These are phyloP conservation scores for Atta colombica DNA, from an alignment of 1,140 invertebrate species.

Conservation along the genomic window DNA sequence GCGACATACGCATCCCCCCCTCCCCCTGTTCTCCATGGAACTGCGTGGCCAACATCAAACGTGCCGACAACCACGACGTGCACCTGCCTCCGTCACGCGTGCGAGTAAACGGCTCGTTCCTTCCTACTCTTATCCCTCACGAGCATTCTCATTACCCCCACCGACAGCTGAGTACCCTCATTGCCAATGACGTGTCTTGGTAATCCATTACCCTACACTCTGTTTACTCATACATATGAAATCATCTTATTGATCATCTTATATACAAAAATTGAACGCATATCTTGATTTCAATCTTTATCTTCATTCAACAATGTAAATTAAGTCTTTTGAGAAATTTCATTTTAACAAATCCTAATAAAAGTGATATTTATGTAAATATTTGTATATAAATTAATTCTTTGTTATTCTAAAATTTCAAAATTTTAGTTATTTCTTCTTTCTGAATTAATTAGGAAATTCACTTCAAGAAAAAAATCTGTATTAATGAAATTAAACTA, in stretches of 20 bases:
- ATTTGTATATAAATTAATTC: background rate
- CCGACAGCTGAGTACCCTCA: conserved; percentile 51
- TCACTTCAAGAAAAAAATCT: no score
- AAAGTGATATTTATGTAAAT: background rate
- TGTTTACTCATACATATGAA: background rate
- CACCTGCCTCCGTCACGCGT: conserved; percentile 79
- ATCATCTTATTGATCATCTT: conserved; percentile 54
- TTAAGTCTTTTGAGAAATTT: background rate
- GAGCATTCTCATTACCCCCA: conserved; percentile 78
- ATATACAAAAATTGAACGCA: background rate
- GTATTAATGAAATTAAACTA: background rate
- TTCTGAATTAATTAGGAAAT: background rate
- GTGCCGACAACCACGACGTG: conserved; percentile 79
- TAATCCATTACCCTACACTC: conserved; percentile 30
- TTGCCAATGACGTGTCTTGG: conserved; percentile 61
- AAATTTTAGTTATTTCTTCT: background rate
- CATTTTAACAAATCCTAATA: background rate
- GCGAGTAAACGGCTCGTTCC: conserved; percentile 73
- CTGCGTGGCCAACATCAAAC: conserved; percentile 78
- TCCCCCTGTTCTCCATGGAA: conserved; percentile 40
- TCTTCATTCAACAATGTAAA: background rate
- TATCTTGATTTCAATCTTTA: background rate
- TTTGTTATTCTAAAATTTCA: background rate
- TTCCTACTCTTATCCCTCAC: conserved; percentile 71
- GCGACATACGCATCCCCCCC: conserved; percentile 73